These are phyloP conservation scores for Netelia virgata DNA, from an alignment of 2,888 invertebrate genomes.

Conservation along the genomic window DNA sequence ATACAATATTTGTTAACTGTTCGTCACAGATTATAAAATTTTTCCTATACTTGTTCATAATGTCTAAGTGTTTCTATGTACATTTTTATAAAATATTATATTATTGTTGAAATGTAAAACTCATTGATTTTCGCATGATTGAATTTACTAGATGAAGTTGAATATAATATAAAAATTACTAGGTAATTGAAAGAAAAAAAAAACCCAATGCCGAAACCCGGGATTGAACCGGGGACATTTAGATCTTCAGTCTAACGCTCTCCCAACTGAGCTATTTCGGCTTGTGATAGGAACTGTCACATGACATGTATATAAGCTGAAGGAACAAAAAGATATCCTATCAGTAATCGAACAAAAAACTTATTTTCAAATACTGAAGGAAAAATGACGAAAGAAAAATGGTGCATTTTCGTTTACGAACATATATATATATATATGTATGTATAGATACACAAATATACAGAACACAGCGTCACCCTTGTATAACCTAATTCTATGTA, in stretches of 20 bases:
- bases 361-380: no score
- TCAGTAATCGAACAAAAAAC: no score
- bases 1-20: no score
- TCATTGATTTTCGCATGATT: not conserved
- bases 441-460: not conserved
- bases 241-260: constrained; percentile 90
- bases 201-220: constrained; percentile 87
- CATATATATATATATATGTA: not conserved
- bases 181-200: constrained; percentile 71
- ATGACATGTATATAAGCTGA: no score
- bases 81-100: no score
- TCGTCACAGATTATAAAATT: no score
- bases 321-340: no score
- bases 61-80: not conserved
- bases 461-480: not conserved
- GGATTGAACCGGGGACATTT: constrained; percentile 91
- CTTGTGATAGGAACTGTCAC: constrained; percentile 68
- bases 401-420: no score
- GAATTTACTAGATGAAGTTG: not conserved
- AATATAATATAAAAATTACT: constrained; percentile 14
- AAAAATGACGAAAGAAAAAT: no score
- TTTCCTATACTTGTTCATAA: not conserved
- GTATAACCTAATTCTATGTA: not conserved
- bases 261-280: constrained; percentile 90
- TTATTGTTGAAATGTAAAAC: no score